Conservation (phyloP, 2,797 vertebrate species). For the Intellagama lesueurii region DNA sequence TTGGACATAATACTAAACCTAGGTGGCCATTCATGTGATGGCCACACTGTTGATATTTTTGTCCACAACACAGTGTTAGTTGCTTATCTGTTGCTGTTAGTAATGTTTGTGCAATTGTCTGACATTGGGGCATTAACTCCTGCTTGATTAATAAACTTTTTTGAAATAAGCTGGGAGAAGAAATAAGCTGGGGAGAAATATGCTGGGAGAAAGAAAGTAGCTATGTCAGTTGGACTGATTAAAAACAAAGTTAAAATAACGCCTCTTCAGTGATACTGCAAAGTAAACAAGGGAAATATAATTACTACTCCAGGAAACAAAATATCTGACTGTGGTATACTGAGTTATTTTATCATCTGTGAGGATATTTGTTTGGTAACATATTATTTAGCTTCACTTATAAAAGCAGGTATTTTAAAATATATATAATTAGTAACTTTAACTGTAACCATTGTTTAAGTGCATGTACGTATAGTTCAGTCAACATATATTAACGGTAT, state of each 20-base stretch:
- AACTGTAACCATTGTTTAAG: not conserved
- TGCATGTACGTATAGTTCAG: not conserved
- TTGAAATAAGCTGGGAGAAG: conserved; percentile 17
- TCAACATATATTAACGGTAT: not conserved
- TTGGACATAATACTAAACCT: too few relatives aligned
- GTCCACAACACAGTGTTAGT: not conserved
- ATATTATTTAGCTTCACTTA: not conserved
- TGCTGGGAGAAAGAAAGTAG: not conserved
- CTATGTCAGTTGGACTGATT: not conserved
- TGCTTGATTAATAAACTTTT: not conserved
- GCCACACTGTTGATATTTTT: not conserved
- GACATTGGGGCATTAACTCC: not conserved
- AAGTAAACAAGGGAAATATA: not conserved
- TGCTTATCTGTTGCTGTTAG: not conserved
- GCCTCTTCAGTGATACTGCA: not conserved
- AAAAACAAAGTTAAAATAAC: not conserved
- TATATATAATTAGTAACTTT: not conserved
- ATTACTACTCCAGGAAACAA: not conserved
- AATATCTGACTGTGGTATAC: not conserved
- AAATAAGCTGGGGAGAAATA: not conserved
- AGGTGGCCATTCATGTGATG: not conserved
- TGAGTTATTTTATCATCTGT: not conserved
- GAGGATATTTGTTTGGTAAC: not conserved
- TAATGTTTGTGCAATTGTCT: not conserved
- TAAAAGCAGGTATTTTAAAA: not conserved